A percentile compares a stretch with the other conserved stretches of the same genome.
Conservation (phyloP, 2,888 invertebrate genomes). For the Alloplasta piceator region DNA sequence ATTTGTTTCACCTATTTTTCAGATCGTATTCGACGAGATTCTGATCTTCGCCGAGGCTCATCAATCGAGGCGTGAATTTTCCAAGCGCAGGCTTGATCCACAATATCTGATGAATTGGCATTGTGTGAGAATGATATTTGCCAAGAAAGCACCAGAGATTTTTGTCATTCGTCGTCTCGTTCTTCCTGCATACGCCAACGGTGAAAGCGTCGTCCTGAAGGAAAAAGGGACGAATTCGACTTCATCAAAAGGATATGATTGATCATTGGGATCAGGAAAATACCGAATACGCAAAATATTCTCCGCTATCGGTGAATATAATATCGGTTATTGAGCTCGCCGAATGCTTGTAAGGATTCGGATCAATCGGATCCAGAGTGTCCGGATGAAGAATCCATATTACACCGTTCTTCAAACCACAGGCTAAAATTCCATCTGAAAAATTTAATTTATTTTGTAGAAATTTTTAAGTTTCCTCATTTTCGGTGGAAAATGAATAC, state of each 20-base stretch:
- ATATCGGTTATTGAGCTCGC: constrained; percentile 84
- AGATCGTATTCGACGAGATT: constrained; percentile 86
- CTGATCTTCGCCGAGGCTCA: constrained; percentile 86
- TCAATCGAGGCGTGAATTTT: constrained; percentile 83
- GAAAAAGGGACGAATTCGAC: constrained; percentile 10
- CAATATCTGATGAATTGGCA: constrained; percentile 85
- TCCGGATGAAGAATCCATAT: constrained; percentile 86
- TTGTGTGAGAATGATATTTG: constrained; percentile 87
- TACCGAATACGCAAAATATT: constrained; percentile 86
- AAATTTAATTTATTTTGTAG: constrained; percentile 80
- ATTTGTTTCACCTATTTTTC: constrained; percentile 79
- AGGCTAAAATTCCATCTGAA: constrained; percentile 82
- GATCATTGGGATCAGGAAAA: not conserved
- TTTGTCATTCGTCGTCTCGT: constrained; percentile 76
- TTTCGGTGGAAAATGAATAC: constrained; percentile 76
- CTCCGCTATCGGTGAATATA: constrained; percentile 84
- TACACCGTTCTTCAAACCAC: constrained; percentile 86
- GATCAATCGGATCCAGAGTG: constrained; percentile 84
- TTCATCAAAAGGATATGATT: not conserved
- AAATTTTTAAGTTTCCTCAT: not conserved
- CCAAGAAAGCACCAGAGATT: constrained; percentile 85
- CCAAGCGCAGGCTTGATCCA: constrained; percentile 84
- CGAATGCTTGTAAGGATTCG: constrained; percentile 84
- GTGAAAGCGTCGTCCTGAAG: constrained; percentile 85
- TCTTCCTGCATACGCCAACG: constrained; percentile 82